A percentile compares a stretch with the other conserved stretches of the same genome.
phyloP scores from a whole-genome alignment of 2,797 vertebrate species.

The Garrulus glandarius region DNA sequence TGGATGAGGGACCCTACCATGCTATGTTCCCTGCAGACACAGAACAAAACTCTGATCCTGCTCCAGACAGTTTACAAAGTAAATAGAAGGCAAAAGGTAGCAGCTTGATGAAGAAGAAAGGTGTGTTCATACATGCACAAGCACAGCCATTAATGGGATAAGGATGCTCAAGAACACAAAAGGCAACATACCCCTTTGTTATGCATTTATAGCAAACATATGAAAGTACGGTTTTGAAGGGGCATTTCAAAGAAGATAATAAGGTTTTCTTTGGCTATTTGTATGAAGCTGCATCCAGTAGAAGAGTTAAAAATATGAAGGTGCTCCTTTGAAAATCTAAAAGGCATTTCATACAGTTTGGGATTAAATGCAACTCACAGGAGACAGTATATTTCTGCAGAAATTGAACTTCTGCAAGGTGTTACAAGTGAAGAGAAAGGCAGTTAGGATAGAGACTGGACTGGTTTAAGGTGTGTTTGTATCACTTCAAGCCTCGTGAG shows the following conservation, averaged over 20 bases:
- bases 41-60: neutral
- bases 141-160: neutral
- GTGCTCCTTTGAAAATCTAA: neutral
- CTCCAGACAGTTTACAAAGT: neutral
- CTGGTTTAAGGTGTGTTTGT: neutral
- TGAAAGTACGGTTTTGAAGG: neutral
- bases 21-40: neutral
- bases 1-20: neutral
- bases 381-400: neutral
- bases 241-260: neutral
- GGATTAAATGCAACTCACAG: neutral
- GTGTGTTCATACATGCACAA: neutral
- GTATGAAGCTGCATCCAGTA: neutral
- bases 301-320: neutral
- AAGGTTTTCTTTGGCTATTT: neutral
- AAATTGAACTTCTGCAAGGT: neutral
- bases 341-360: neutral
- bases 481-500: neutral
- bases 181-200: neutral
- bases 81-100: neutral
- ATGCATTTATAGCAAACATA: neutral
- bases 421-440: neutral
- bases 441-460: neutral
- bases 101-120: neutral
- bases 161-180: neutral